Evolutionary conservation across 2,797 vertebrate species (phyloP).

Genomic region (Remorina albescens): DNA sequence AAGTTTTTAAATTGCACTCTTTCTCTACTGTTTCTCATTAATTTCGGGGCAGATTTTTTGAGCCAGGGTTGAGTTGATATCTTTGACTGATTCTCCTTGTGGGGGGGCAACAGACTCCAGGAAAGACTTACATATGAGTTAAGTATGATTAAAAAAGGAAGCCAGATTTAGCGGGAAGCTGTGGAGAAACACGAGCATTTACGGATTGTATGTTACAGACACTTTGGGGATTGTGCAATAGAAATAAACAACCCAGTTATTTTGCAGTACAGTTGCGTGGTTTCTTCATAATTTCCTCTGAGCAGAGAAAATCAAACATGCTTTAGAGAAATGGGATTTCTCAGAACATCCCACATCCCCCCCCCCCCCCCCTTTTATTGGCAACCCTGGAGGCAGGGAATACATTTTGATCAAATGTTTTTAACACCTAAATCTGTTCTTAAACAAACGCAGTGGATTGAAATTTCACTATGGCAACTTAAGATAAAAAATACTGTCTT

Average conservation of each 20-base stretch:
- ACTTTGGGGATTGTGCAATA: not conserved
- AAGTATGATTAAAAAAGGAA: too few species aligned
- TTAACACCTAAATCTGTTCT: slow-evolving; percentile 14
- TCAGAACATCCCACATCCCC: not conserved
- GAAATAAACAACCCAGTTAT: slow-evolving; percentile 6
- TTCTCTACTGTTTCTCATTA: too few species aligned
- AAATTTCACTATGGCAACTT: slow-evolving; percentile 44
- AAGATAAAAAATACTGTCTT: slow-evolving; percentile 29
- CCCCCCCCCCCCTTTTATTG: not conserved
- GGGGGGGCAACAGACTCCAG: too few species aligned
- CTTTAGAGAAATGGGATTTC: not conserved
- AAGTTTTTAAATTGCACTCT: too few species aligned
- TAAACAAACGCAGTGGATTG: slow-evolving; percentile 36
- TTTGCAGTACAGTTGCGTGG: slow-evolving; percentile 10
- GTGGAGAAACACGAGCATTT: not conserved
- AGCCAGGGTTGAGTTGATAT: too few species aligned
- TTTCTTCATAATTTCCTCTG: slow-evolving; percentile 1
- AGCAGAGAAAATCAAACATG: slow-evolving; percentile 7
- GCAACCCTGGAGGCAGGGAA: not conserved
- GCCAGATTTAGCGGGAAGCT: not conserved
- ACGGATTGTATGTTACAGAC: slow-evolving; percentile 1
- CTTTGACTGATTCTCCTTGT: too few species aligned
- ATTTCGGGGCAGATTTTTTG: too few species aligned
- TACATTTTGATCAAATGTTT: slow-evolving; percentile 17
- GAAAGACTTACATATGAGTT: too few species aligned